Conservation (phyloP, 2,888 invertebrate species). For the Cerceris rybyensis region DNA sequence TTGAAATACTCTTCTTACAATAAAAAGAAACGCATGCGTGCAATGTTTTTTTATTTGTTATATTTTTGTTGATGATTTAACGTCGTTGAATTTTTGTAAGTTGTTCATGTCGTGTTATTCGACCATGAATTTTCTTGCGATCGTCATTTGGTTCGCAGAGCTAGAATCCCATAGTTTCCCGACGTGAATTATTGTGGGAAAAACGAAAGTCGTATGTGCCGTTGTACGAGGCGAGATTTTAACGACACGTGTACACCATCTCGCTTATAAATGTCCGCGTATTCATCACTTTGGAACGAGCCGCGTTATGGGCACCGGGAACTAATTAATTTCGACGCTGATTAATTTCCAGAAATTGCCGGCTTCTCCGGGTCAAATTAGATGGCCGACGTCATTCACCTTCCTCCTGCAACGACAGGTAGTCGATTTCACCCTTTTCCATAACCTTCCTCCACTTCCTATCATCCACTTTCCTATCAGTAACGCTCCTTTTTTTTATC, state of each 20-base stretch:
- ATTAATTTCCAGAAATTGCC: constrained; percentile 71
- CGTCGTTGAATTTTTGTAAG: too few relatives aligned
- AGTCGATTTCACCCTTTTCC: constrained; percentile 54
- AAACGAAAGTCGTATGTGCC: constrained; percentile 31
- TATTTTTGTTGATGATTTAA: too few relatives aligned
- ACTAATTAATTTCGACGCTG: constrained; percentile 74
- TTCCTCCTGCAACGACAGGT: constrained; percentile 51
- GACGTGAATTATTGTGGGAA: constrained; percentile 18
- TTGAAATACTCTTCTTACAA: too few relatives aligned
- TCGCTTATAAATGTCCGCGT: constrained; percentile 58
- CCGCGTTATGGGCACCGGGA: constrained; percentile 35
- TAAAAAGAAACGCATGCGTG: too few relatives aligned
- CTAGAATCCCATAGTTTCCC: too few relatives aligned
- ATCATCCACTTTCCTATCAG: constrained; percentile 45
- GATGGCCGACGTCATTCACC: constrained; percentile 30
- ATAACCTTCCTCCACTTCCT: constrained; percentile 5
- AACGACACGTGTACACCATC: constrained; percentile 58
- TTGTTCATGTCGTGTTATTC: not conserved
- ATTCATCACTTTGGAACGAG: constrained; percentile 65
- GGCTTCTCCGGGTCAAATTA: constrained; percentile 43
- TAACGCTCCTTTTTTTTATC: constrained; percentile 35
- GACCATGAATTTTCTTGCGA: not conserved
- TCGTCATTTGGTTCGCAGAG: too few relatives aligned
- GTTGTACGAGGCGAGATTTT: constrained; percentile 34
- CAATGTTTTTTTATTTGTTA: too few relatives aligned